Evolutionary conservation across 2,888 invertebrate species (phyloP), one percentile per base, ranked within the genome.

Genomic region (Tetragonula carbonaria): DNA sequence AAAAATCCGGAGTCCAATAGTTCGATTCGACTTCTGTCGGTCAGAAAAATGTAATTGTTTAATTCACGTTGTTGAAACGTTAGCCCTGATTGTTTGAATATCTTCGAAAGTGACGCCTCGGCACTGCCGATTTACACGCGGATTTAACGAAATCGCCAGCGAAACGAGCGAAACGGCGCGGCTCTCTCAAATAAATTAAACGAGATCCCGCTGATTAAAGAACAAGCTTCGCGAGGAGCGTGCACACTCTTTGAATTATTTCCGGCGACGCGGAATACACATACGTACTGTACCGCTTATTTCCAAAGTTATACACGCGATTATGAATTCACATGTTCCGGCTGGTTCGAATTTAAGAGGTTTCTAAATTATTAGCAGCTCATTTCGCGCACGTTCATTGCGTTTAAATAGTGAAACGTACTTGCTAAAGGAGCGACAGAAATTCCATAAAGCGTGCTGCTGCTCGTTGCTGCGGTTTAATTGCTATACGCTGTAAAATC

Each of bases 321-420:
- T 79, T 55, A 62, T 53, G 59, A 72, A 76, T 75, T 75, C 59
- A 45, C 67, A 38, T 74, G 23, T 74, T 67, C 66, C 55, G 62
- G n/a, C 59, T 59, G 38, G 45, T 59, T 53, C 38, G 53, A 70
- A 63, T 81, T 81, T 66, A 71, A 84, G 50, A 50, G 70, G 51
- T 66, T 45, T 53, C 59, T 81, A 62, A 81, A 74, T 81, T 81
- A 81, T 84, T 78, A 66, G 55, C 53, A 18, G 45, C 50, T 59
- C 55, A 63, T 73, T 65, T 33, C 45, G 50, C 23, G 50, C 57
- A 53, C 73, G 53, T 65, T 74, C 51, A 63, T 80, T 33, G 63
- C 67, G 21, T 62, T 73, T 59, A 66, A 72, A 81, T 71, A 62
- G 38, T 66, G 51, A 77, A 66, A 70, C 6, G 14, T 53, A 33